phyloP scores from a whole-genome alignment of 2,797 vertebrate species.

The Mormyrops boulengeri region DNA sequence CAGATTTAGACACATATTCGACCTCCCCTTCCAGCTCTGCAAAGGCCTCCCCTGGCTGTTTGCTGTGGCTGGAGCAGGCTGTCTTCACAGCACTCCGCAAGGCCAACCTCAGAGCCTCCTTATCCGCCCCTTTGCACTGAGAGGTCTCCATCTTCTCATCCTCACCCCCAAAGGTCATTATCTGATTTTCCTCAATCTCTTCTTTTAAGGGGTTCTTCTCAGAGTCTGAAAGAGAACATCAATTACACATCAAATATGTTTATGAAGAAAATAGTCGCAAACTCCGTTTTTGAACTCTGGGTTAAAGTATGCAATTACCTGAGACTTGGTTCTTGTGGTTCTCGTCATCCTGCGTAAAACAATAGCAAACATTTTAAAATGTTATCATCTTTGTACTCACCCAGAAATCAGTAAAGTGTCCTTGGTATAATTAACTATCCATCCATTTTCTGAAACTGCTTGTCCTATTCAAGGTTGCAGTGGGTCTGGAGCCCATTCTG shows the following conservation, averaged over 20 bases:
- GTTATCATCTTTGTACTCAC: not conserved
- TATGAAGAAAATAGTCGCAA: not conserved
- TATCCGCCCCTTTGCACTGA: constrained; percentile 64
- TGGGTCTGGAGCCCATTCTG: not conserved
- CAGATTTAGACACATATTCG: constrained; percentile 70
- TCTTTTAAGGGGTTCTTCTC: constrained; percentile 53
- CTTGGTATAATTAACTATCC: not conserved
- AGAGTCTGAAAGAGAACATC: constrained; percentile 28
- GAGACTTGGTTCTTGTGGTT: constrained; percentile 50
- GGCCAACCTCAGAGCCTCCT: constrained; percentile 65
- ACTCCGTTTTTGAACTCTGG: not conserved
- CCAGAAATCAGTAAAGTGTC: not conserved
- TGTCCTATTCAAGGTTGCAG: not conserved
- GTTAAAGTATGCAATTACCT: constrained; percentile 44
- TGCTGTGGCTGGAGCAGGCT: constrained; percentile 55
- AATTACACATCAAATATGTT: not conserved
- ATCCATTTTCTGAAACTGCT: not conserved
- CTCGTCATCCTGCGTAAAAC: constrained; percentile 55
- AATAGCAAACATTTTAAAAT: constrained; percentile 17
- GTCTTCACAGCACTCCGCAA: constrained; percentile 56
- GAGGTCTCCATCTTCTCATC: constrained; percentile 57
- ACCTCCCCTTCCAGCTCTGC: constrained; percentile 55
- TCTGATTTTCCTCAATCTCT: constrained; percentile 51
- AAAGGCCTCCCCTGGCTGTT: constrained; percentile 37
- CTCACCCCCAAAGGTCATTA: constrained; percentile 64